These are phyloP conservation scores for Homarus gammarus DNA, from an alignment of 2,888 invertebrate genomes.

Conservation along the genomic window DNA sequence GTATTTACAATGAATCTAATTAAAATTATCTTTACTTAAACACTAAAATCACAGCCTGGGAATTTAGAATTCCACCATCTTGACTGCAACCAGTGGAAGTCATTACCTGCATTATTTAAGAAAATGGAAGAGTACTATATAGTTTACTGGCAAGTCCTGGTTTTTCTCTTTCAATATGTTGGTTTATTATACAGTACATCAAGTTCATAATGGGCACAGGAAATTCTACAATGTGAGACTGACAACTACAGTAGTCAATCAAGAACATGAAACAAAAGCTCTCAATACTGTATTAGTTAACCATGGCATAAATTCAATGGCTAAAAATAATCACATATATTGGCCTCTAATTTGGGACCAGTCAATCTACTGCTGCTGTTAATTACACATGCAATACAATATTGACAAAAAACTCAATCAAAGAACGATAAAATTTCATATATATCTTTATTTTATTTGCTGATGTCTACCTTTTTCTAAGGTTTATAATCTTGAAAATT, in stretches of 20 bases:
- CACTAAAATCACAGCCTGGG: slow-evolving; percentile 72
- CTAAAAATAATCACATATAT: too few species aligned
- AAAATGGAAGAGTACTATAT: slow-evolving; percentile 37
- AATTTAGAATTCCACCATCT: slow-evolving; percentile 71
- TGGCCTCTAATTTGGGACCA: too few species aligned
- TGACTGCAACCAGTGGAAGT: slow-evolving; percentile 65
- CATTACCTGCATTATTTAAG: slow-evolving; percentile 38
- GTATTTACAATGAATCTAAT: slow-evolving; percentile 55
- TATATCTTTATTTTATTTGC: too few species aligned
- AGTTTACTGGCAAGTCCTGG: not conserved
- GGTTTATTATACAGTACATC: slow-evolving; percentile 17
- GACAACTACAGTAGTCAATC: not conserved
- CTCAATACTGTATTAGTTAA: not conserved
- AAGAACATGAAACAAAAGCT: not conserved
- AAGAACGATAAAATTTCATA: too few species aligned
- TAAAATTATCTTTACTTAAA: slow-evolving; percentile 60
- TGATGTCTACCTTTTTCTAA: too few species aligned
- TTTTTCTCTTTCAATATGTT: slow-evolving; percentile 1
- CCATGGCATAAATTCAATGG: not conserved
- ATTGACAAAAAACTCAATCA: too few species aligned
- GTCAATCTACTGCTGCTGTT: too few species aligned
- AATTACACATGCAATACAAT: too few species aligned
- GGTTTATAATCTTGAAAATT: too few species aligned
- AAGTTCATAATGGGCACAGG: not conserved
- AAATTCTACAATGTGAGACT: not conserved